Evolutionary conservation across 23 tunicate species (phyloP), one percentile per base, ranked within the genome.

Genomic region (Oikopleura albicans): DNA sequence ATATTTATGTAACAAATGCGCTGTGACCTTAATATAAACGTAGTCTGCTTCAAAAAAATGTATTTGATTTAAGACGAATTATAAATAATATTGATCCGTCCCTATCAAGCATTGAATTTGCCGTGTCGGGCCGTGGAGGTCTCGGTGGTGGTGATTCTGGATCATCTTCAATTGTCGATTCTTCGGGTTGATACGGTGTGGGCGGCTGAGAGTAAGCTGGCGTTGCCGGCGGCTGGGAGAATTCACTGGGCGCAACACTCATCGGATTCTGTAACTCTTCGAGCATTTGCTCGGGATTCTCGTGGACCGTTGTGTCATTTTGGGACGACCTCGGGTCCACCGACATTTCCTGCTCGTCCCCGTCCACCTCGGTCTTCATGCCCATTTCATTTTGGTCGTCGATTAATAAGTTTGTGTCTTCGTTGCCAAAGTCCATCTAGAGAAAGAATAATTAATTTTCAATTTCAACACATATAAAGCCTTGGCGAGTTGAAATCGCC

Each of bases 91-190:
- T n/a, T n/a, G n/a, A n/a, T n/a, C n/a, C n/a, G n/a, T n/a, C n/a
- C 37, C 34, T 12, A 29, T 71, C 79, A 34, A 71, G 28, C 4
- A 71, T 71, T 4, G 79, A 71, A 37, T 71, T 37, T 2, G 79
- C 79, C 37, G 79, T 71, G 34, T 71, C 79, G 34, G 37, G 36
- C 35, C 79, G 28, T 16, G 79, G 79, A 2, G 79, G 79, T 4
- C 79, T 16, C 37, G 79, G 79, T 16, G 79, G 79, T 71, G 79
- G 79, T 12, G 79, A 71, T 2, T 22, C 2, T 29, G 79, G 79
- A 16, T 29, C 79, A 71, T 71, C 79, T 22, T 71, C 79, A 29
- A 71, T 71, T 12, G 79, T 71, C 28, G 27, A 16, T 2, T 71
- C 79, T 29, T 12, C 35, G 36, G 2, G 33, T 37, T 12, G 22